Base-by-base conservation (phyloP, 2,113 vertebrate species). In the Hoplias malabaricus region DNA sequence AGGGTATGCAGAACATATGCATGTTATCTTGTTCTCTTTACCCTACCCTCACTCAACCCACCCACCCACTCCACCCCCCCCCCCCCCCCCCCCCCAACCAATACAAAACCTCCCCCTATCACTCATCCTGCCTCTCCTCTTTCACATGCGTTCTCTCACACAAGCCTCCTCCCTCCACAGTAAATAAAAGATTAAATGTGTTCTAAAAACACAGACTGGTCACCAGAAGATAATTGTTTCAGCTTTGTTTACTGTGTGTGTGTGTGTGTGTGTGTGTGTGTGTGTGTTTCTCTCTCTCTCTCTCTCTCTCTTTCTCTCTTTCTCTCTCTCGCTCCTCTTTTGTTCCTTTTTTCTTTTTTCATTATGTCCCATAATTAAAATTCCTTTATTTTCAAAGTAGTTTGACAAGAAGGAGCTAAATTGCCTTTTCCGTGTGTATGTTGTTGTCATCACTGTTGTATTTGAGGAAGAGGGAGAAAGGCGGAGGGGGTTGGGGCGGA, bases 191-290 rank as follows among this genome's bases (percentile, higher is more conserved):
- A 93, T 92, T 93, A 93, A 92, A 92, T 90, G 90, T 91, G 88
- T 92, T 92, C 90, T 92, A 89, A 91, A 92, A 92, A 92, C 90
- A 90, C 90, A 83, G 89, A 93, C 92, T 93, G 92, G 92, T 91
- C 91, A 93, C 91, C 90, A 93, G 91, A 92, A 92, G 92, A 93
- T 93, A 93, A 93, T 92, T 92, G 92, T 93, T 93, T 92, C 89
- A 91, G 90, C 90, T 92, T 93, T 92, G 92, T 92, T 92, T 92
- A 92, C 92, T 91, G 88, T 89, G 88, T 83, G 84, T 89, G 86
- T 91, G n/a, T n/a, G n/a, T n/a, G n/a, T n/a, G n/a, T n/a, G n/a
- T n/a, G n/a, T n/a, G n/a, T n/a, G n/a, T n/a, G n/a, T n/a, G n/a
- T n/a, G n/a, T n/a, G n/a, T n/a, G n/a, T n/a, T 91, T 91, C 85